These are phyloP conservation scores for Gorsachius magnificus DNA, from an alignment of 2,797 vertebrate species.

Conservation along the genomic window DNA sequence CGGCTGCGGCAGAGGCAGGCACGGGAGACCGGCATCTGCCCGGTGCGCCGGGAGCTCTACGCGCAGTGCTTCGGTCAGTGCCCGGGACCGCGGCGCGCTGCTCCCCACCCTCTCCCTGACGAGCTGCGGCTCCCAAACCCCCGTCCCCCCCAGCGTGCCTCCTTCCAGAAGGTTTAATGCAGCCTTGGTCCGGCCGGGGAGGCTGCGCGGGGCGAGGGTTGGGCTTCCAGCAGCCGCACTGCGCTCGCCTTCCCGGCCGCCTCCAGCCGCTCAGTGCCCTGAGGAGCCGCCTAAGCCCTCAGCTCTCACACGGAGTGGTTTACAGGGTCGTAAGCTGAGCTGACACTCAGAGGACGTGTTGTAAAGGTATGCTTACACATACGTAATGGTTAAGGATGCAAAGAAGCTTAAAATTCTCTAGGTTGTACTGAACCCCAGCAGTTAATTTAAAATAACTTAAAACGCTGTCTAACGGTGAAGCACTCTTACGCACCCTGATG, in stretches of 20 bases:
- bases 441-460: background rate
- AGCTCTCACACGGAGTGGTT: background rate
- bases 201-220: background rate
- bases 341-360: rapidly evolving
- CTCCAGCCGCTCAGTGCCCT: too few relatives aligned
- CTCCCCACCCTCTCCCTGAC: rapidly evolving
- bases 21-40: slow-evolving; percentile 90
- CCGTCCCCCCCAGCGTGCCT: rapidly evolving
- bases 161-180: background rate
- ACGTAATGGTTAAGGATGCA: rapidly evolving
- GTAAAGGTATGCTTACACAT: rapidly evolving
- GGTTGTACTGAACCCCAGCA: rapidly evolving
- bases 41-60: slow-evolving; percentile 91
- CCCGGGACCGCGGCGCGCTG: rapidly evolving
- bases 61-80: slow-evolving; percentile 91
- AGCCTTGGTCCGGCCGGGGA: background rate
- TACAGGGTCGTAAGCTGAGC: too few relatives aligned
- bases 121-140: background rate
- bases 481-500: rapidly evolving
- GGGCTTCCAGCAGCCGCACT: background rate
- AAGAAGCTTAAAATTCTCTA: background rate
- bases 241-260: too few relatives aligned
- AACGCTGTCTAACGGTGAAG: rapidly evolving
- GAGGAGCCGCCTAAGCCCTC: background rate
- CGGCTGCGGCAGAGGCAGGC: slow-evolving; percentile 89